Base-by-base conservation (phyloP, 2,113 vertebrate species). In the Rhinoderma darwinii region DNA sequence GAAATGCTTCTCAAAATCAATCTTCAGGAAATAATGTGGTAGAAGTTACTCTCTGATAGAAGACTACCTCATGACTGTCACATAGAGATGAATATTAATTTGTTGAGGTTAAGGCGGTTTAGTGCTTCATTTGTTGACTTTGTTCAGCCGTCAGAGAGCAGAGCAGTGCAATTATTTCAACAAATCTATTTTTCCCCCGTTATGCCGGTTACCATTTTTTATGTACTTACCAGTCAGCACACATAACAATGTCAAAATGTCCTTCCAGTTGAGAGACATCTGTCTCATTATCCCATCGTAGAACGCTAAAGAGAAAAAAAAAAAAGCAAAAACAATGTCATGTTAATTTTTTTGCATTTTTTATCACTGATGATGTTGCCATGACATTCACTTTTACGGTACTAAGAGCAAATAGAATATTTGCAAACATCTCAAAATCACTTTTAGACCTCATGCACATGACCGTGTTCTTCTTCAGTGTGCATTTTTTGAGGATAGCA, bases 171-270 rank as follows among this genome's bases (percentile, higher is more conserved):
- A 94, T 95, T 91, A 94, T 93, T 93, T 91, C 85, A 92, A 92
- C 91, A 90, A 93, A 93, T 92, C 94, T 92, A 91, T 93, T 93
- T 93, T 89, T 92, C 77, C 88, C 66, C 66, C 83, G 92, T 92
- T 93, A 92, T 91, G 39, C 87, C 91, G 93, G 90, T 94, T 94
- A 92, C 92, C 92, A 93, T 95, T 94, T 95, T 94, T 95, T 95
- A 93, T 94, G 93, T 93, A 96, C 98, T 95, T 97, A 99, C 98
- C 98, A 99, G 96, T 99, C 98, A 92, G 98, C 97, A 94, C 98
- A 99, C 96, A 99, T 96, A 95, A 99, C 93, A 93, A 97, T 94
- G 94, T 99, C 97, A 94, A 99, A 99, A 95, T 96, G 96, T 95
- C 96, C 96, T 95, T 99, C 97, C 90, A 99, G 93, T 88, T 96